Evolutionary conservation across 2,797 vertebrate genomes (phyloP).

Genomic region (Tragopan temminckii): DNA sequence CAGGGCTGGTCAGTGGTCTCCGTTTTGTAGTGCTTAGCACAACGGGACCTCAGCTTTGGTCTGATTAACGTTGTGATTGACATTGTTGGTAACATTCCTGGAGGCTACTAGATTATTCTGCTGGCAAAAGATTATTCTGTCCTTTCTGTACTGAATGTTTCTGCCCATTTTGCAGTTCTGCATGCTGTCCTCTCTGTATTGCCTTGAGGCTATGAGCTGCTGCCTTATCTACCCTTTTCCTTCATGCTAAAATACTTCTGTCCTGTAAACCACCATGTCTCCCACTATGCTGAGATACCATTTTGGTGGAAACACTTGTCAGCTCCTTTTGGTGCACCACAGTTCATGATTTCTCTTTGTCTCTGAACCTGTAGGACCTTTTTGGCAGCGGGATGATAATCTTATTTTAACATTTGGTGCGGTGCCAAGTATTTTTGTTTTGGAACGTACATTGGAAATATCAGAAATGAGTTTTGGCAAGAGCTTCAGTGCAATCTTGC

Average conservation of each 20-base stretch:
- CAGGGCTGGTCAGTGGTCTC: not conserved
- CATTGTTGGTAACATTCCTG: not conserved
- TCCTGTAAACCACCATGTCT: not conserved
- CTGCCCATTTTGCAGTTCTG: not conserved
- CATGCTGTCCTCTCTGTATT: not conserved
- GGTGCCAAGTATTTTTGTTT: constrained; percentile 55
- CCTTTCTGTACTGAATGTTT: not conserved
- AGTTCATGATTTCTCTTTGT: not conserved
- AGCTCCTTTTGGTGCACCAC: not conserved
- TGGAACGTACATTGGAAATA: constrained; percentile 66
- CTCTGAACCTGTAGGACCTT: constrained; percentile 50
- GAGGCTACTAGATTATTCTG: constrained; percentile 22
- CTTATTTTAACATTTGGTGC: constrained; percentile 64
- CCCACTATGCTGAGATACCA: not conserved
- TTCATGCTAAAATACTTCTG: not conserved
- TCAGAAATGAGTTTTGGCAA: constrained; percentile 62
- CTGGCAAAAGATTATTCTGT: constrained; percentile 11
- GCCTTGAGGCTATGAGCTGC: not conserved
- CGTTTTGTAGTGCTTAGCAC: not conserved
- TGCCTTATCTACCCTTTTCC: not conserved
- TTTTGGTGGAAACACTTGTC: constrained; percentile 22
- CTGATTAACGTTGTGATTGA: not conserved
- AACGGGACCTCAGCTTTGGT: constrained; percentile 16
- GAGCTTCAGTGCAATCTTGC: constrained; percentile 52
- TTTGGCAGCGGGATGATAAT: constrained; percentile 54